phyloP scores from a whole-genome alignment of 2,797 vertebrate genomes.

The Aeoliscus strigatus region DNA sequence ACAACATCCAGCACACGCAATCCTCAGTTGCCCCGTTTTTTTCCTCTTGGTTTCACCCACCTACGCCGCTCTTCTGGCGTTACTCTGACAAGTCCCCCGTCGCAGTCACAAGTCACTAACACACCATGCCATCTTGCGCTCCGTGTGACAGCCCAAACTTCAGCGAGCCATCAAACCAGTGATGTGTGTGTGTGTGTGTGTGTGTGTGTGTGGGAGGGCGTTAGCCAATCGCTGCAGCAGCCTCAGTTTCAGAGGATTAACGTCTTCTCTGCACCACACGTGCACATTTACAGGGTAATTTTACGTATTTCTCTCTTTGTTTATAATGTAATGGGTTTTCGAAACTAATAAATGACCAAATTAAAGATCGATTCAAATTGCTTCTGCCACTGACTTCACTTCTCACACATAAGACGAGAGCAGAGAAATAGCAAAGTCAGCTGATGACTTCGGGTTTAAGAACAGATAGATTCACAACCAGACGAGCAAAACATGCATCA shows the following conservation, averaged over 20 bases:
- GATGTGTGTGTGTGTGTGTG: slow-evolving; percentile 11
- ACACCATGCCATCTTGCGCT: slow-evolving; percentile 39
- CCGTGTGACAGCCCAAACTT: slow-evolving; percentile 51
- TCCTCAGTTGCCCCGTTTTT: slow-evolving; percentile 21
- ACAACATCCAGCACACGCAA: slow-evolving; percentile 10
- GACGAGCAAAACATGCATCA: too few relatives aligned
- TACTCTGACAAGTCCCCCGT: slow-evolving; percentile 55
- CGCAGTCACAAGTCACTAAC: slow-evolving; percentile 52
- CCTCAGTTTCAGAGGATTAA: slow-evolving; percentile 1
- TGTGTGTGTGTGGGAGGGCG: slow-evolving; percentile 31
- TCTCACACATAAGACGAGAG: too few relatives aligned
- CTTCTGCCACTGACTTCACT: neutral
- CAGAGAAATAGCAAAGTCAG: too few relatives aligned
- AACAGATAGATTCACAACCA: too few relatives aligned
- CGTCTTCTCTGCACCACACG: neutral
- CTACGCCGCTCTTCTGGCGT: slow-evolving; percentile 39
- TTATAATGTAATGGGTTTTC: neutral
- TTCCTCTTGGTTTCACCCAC: slow-evolving; percentile 40
- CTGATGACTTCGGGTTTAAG: too few relatives aligned
- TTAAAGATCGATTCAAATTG: neutral
- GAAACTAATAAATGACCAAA: neutral
- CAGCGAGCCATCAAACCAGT: slow-evolving; percentile 43
- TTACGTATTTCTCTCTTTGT: neutral
- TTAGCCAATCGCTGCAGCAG: slow-evolving; percentile 39
- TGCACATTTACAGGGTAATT: neutral